Percentiles rank a stretch among this genome's conserved stretches.
Conservation (phyloP, 2,113 vertebrate species). For the Seriola rivoliana region DNA sequence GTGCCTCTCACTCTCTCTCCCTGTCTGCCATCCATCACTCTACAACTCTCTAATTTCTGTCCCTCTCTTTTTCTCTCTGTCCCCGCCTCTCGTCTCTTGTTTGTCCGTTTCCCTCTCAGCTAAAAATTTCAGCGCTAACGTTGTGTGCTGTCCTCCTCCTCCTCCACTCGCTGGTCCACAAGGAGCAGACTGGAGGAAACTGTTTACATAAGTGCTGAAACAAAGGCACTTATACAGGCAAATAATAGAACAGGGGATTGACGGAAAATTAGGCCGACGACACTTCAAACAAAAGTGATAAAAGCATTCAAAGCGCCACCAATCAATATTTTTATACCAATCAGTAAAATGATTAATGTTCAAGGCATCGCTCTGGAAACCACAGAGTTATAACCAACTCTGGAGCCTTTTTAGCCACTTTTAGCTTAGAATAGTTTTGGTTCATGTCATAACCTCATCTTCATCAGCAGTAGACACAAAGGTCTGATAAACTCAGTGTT, state of each 20-base stretch:
- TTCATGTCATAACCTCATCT: not conserved
- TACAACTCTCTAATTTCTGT: constrained; percentile 22
- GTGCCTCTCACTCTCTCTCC: constrained; percentile 12
- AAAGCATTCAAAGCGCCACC: not conserved
- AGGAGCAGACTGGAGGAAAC: constrained; percentile 1
- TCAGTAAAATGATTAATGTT: not conserved
- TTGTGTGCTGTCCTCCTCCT: not conserved
- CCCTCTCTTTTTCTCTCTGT: constrained; percentile 29
- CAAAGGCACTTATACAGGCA: not conserved
- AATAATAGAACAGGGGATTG: not conserved
- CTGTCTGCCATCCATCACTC: constrained; percentile 59
- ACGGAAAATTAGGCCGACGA: not conserved
- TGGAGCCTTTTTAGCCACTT: not conserved
- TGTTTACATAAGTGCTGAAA: not conserved
- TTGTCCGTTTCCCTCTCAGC: constrained; percentile 5
- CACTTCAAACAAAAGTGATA: not conserved
- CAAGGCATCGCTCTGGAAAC: not conserved
- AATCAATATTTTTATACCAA: too few species aligned
- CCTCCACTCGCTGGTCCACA: not conserved
- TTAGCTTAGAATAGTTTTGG: not conserved
- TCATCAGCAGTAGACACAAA: not conserved
- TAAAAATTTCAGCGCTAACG: not conserved
- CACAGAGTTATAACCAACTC: not conserved
- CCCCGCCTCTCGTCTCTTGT: constrained; percentile 33
- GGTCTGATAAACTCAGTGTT: not conserved